Conservation (phyloP, 1,140 invertebrate species). For the Rhizoglyphus robini region DNA sequence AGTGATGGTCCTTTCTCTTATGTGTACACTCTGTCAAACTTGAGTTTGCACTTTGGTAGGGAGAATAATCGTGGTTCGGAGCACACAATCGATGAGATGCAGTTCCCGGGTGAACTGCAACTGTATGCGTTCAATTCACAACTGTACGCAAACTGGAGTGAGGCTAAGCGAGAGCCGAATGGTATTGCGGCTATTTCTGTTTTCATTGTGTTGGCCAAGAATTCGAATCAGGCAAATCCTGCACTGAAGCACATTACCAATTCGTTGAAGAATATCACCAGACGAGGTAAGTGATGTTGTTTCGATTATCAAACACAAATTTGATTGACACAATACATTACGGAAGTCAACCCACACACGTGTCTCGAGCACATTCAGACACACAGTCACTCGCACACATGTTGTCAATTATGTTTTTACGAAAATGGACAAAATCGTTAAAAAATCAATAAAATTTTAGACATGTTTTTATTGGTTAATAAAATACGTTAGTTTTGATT, state of each 20-base stretch:
- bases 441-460: no score
- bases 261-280: slow-evolving; percentile 21
- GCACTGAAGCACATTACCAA: slow-evolving; percentile 19
- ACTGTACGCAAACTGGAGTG: slow-evolving; percentile 88
- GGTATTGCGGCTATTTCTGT: slow-evolving; percentile 81
- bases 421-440: no score
- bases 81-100: slow-evolving; percentile 77
- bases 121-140: slow-evolving; percentile 89
- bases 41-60: slow-evolving; percentile 84
- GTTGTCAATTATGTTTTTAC: no score
- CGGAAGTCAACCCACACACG: background rate
- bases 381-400: no score
- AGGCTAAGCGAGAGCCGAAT: slow-evolving; percentile 67
- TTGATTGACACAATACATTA: background rate
- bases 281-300: slow-evolving; percentile 10
- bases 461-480: no score
- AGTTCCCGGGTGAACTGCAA: slow-evolving; percentile 90
- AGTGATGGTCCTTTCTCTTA: slow-evolving; percentile 85
- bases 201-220: slow-evolving; percentile 37
- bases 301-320: background rate
- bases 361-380: no score
- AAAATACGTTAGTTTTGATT: no score
- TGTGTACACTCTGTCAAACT: slow-evolving; percentile 83
- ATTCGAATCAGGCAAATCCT: slow-evolving; percentile 8
- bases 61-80: slow-evolving; percentile 55